Conservation (phyloP, 2,113 vertebrate species). For the Acanthisitta chloris region DNA sequence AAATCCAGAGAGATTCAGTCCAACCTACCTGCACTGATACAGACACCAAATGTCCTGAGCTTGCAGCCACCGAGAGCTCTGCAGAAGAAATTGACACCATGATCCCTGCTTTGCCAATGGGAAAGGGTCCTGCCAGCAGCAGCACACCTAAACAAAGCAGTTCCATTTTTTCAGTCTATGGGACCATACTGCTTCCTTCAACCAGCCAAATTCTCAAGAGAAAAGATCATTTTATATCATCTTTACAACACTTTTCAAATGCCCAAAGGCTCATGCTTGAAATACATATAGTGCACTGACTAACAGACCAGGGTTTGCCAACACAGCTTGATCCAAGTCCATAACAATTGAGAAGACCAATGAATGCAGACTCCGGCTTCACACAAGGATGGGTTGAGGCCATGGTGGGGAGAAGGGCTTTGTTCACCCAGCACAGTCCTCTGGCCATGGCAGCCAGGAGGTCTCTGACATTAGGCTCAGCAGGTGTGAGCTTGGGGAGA, state of each 20-base stretch:
- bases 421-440: not conserved
- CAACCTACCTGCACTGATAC: not conserved
- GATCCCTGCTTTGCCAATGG: not conserved
- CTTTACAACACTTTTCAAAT: not conserved
- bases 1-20: not conserved
- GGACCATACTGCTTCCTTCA: not conserved
- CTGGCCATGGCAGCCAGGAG: rapidly evolving
- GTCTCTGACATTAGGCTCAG: not conserved
- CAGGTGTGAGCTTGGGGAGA: rapidly evolving
- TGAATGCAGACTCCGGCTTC: not conserved
- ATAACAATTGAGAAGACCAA: not conserved
- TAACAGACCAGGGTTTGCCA: not conserved
- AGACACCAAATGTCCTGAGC: not conserved
- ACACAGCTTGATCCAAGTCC: not conserved
- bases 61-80: not conserved
- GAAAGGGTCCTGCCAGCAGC: not conserved
- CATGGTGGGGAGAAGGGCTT: not conserved
- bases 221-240: not conserved
- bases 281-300: not conserved
- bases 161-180: not conserved
- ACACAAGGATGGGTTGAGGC: rapidly evolving
- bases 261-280: not conserved
- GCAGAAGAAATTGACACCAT: rapidly evolving
- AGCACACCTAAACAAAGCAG: not conserved
- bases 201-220: not conserved